Evolutionary conservation across 2,888 invertebrate species (phyloP), one percentile per base, ranked within the genome.

Genomic region (Stenichneumon culpator): DNA sequence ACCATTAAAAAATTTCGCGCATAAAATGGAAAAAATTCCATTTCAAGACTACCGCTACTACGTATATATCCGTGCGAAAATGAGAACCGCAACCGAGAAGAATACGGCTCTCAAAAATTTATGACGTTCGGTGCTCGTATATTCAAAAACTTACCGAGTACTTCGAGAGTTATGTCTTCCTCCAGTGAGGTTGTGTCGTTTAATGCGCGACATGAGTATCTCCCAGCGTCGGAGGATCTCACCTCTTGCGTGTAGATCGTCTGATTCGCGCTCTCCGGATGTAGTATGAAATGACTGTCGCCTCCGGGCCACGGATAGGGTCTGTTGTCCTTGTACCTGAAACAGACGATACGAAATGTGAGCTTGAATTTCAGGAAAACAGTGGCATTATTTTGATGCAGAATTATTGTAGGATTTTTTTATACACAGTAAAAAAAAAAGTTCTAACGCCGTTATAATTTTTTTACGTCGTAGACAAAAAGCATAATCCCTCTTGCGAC

Each of bases 221-320:
- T 96, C 81, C 97, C 97, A 52, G 96, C 95, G 93, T 97, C 97
- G 6, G 95, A 95, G 69, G 95, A 94, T 52, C 95, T 95, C 36
- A 96, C 96, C 57, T 95, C 94, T 88, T 96, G 95, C 36, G 97
- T 96, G 94, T 97, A 97, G 89, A 97, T 95, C 73, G 97, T 97
- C 94, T 97, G 97, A 94, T 97, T 97, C 83, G 96, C 96, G 74
- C 96, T 97, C 94, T 97, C 96, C 0, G 97, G 97, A 92, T 97
- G 97, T 89, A 97, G 94, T 91, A 97, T 97, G 90, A 97, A 95
- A 89, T 95, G 96, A 50, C 97, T 97, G 73, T 96, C 95, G 63
- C 96, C 96, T 57, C 96, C 95, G 4, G 96, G 96, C 97, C 97
- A 97, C 0, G 97, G 97, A 93, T 97, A 97, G 19, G 96, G 95